Percentiles rank a stretch among this genome's conserved stretches.
These are phyloP conservation scores for Cotesia vestalis DNA, from an alignment of 1,140 invertebrate species.

Conservation along the genomic window DNA sequence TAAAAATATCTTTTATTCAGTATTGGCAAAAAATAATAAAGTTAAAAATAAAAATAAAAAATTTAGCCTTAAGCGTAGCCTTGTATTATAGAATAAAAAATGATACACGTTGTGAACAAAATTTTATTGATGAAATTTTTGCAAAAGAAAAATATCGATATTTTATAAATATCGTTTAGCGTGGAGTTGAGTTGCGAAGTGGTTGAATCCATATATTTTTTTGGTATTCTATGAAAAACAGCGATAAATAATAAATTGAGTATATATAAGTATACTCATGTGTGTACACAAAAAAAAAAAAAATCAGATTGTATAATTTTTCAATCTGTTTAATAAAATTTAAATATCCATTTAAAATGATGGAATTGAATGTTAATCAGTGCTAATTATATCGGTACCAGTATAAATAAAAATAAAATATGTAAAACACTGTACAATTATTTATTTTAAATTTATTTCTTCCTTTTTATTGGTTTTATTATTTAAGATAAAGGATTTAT, in stretches of 20 bases:
- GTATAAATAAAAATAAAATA: constrained; percentile 52
- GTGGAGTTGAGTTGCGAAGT: constrained; percentile 35
- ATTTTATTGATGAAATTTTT: neutral
- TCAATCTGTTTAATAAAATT: no score
- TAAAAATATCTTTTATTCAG: constrained; percentile 13
- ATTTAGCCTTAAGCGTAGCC: neutral
- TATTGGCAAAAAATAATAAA: neutral
- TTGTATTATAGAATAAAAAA: constrained; percentile 1
- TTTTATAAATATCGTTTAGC: constrained; percentile 34
- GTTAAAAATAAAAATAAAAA: neutral
- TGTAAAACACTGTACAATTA: constrained; percentile 43
- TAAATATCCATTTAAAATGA: no score
- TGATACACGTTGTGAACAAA: neutral
- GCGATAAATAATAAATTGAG: constrained; percentile 10
- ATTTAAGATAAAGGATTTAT: constrained; percentile 37
- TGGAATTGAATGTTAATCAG: constrained; percentile 11
- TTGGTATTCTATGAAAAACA: constrained; percentile 14
- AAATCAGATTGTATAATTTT: neutral
- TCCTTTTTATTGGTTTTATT: constrained; percentile 32
- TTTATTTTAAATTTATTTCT: neutral
- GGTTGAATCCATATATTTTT: constrained; percentile 36
- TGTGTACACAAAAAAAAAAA: neutral
- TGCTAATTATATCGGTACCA: constrained; percentile 35
- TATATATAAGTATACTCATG: neutral
- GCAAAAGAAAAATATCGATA: constrained; percentile 4